Base-by-base conservation (phyloP, 2,888 invertebrate genomes). In the Hololepta plana region DNA sequence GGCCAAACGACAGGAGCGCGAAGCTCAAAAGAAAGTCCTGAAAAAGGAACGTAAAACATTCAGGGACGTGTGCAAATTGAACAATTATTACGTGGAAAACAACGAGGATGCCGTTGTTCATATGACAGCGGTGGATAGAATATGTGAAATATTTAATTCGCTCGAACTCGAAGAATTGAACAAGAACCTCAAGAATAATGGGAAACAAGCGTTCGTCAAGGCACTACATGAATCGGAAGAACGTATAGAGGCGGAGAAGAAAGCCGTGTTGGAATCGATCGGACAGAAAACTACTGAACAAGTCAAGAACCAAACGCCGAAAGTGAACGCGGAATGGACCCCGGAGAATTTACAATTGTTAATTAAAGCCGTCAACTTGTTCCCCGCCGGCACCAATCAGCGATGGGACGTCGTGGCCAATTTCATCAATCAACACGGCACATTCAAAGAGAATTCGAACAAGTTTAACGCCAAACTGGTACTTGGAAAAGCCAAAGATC, bases 341-440 rank as follows among this genome's bases (percentile, higher is more conserved):
- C 70, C 72, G 26, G 81, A 80, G 32, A 85, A 90, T 50, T 63
- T 88, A 11, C 85, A 88, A 46, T 59, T 88, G 23, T 64, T 98
- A 3, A 90, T 96, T 27, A 98, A 98, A 55, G 93, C 91, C 11
- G 93, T 96, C 0, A 96, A 96, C 56, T 55, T 96, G 3, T 98
- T 95, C 51, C 98, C 98, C 0, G 93, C 95, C 4, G 98, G 90
- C 9, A 98, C 96, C 1, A 80, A 76, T 44, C 82, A 88, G 47
- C 67, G 90, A n/a, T 43, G 84, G 84, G 88, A 91, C 24, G 88
- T 93, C 0, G 88, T 98, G 3, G 85, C 95, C 0, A 82, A 87
- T 46, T 99, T 93, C 49, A 72, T 99, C 28, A 88, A 88, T 52
- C 91, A 90, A 44, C 84, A 85, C 39, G 70, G 68, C 42, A 67